Conservation (phyloP, 2,888 invertebrate species). For the Agriotes lineatus region DNA sequence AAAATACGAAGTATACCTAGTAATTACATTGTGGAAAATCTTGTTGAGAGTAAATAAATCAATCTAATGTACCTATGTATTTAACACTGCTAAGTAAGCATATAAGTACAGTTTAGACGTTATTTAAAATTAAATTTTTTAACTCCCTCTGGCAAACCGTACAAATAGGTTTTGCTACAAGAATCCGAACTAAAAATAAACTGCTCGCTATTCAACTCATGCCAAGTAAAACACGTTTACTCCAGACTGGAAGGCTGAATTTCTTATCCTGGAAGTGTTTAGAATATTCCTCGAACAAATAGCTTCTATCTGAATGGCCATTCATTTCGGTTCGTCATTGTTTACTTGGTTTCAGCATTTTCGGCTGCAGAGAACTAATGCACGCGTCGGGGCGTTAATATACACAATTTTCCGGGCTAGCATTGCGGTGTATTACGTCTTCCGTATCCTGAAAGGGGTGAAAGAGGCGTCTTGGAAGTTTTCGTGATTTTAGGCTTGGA, state of each 20-base stretch:
- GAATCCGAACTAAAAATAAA: constrained; percentile 17
- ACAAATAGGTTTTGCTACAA: constrained; percentile 12
- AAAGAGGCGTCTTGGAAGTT: constrained; percentile 28
- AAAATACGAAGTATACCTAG: too few relatives aligned
- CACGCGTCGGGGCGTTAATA: constrained; percentile 19
- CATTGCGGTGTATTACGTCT: constrained; percentile 25
- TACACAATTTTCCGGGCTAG: constrained; percentile 27
- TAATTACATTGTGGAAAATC: too few relatives aligned
- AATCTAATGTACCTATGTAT: too few relatives aligned
- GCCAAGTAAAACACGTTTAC: constrained; percentile 27
- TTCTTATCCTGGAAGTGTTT: constrained; percentile 3
- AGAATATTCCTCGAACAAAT: constrained; percentile 22
- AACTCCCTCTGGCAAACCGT: too few relatives aligned
- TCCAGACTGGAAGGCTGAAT: constrained; percentile 23
- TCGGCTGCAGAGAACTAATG: constrained; percentile 17
- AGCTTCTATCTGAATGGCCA: too few relatives aligned
- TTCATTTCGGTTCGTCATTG: constrained; percentile 24
- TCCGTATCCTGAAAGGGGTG: constrained; percentile 13
- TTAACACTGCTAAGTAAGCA: too few relatives aligned
- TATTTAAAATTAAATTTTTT: too few relatives aligned
- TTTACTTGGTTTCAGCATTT: constrained; percentile 16
- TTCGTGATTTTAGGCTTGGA: constrained; percentile 27
- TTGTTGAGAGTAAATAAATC: too few relatives aligned
- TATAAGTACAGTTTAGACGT: too few relatives aligned
- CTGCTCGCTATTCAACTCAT: constrained; percentile 23